Percentiles rank a stretch among this genome's conserved stretches.
Conservation (phyloP, 2,888 invertebrate species). For the Tupiocoris notatus region DNA sequence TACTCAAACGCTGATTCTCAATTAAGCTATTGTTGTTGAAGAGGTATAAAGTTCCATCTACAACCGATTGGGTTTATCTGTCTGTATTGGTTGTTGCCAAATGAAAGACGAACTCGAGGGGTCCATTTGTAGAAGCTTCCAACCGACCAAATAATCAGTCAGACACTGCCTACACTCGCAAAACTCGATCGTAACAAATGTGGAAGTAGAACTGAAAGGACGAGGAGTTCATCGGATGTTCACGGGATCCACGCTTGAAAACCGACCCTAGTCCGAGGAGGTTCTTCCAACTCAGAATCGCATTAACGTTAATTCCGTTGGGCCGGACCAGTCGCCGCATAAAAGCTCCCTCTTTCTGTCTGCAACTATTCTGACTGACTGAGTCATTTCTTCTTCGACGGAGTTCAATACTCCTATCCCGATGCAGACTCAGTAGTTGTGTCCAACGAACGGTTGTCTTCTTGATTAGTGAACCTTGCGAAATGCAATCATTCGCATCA, state of each 20-base stretch:
- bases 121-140: background rate
- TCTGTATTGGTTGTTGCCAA: no score
- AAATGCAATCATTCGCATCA: constrained; percentile 30
- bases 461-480: constrained; percentile 33
- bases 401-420: no score
- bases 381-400: constrained; percentile 1
- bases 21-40: no score
- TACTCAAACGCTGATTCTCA: no score
- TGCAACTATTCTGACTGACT: background rate
- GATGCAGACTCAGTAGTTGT: background rate
- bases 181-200: constrained; percentile 4
- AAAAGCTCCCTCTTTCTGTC: background rate
- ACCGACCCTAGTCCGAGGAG: background rate
- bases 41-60: no score
- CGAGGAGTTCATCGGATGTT: constrained; percentile 8
- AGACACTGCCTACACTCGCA: background rate
- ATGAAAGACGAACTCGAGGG: background rate
- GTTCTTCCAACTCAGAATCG: constrained; percentile 5
- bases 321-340: background rate
- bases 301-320: constrained; percentile 25
- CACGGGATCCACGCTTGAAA: constrained; percentile 22
- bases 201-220: background rate
- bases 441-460: background rate
- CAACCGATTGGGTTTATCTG: no score
- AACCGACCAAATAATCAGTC: constrained; percentile 18